A percentile compares a stretch with the other conserved stretches of the same genome.
Evolutionary conservation across 2,797 vertebrate species (phyloP).

Genomic region (Toxotes lorentzi): DNA sequence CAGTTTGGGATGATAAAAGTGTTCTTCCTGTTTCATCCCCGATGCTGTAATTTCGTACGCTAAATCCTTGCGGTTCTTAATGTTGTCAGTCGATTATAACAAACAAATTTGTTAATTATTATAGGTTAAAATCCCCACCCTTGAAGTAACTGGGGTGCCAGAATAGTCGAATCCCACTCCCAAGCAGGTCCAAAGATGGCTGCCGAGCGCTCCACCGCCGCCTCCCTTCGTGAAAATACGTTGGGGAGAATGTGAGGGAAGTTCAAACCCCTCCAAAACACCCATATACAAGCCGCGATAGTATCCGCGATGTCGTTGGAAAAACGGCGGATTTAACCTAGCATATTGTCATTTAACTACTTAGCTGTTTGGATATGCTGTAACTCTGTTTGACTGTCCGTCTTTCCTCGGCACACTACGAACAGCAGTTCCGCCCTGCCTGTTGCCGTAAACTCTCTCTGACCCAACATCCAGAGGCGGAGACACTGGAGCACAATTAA

Average conservation of each 20-base stretch:
- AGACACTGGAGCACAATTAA: conserved; percentile 44
- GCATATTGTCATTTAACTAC: conserved; percentile 20
- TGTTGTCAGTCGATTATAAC: conserved; percentile 70
- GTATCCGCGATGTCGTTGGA: conserved; percentile 33
- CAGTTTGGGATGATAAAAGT: conserved; percentile 55
- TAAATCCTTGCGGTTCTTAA: conserved; percentile 23
- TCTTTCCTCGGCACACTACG: conserved; percentile 56
- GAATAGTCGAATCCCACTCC: conserved; percentile 79
- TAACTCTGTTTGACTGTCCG: conserved; percentile 52
- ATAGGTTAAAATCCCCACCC: conserved; percentile 82
- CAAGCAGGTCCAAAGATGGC: conserved; percentile 87
- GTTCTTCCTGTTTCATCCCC: conserved; percentile 37
- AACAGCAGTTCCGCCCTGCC: conserved; percentile 78
- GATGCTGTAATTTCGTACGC: neutral
- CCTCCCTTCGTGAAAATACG: conserved; percentile 83
- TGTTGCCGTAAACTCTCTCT: conserved; percentile 79
- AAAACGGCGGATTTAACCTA: neutral
- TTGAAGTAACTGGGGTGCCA: conserved; percentile 82
- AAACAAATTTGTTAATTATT: conserved; percentile 41
- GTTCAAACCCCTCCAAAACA: conserved; percentile 67
- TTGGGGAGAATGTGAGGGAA: conserved; percentile 69
- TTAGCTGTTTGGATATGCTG: conserved; percentile 42
- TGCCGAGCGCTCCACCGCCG: conserved; percentile 81
- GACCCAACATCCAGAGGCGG: conserved; percentile 76
- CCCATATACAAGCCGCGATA: conserved; percentile 39